phyloP scores from a whole-genome alignment of 2,888 invertebrate genomes.

The Kryphioiulus occultus region DNA sequence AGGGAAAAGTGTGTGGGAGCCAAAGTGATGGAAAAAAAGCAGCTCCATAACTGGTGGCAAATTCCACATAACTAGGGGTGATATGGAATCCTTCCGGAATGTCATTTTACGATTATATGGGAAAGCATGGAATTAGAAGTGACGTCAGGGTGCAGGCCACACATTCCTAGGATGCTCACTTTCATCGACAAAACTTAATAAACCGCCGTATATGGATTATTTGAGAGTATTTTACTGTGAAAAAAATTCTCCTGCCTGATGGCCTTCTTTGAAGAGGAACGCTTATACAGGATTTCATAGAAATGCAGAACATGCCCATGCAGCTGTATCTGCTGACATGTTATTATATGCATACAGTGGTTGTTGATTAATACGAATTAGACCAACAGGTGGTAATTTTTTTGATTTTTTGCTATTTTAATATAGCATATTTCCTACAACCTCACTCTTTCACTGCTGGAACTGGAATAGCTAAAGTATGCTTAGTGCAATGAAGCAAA shows the following conservation, averaged over 20 bases:
- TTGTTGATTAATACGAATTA: too few relatives aligned
- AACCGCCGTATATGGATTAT: slow-evolving; percentile 33
- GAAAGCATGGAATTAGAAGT: not conserved
- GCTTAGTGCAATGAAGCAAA: too few relatives aligned
- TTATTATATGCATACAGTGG: too few relatives aligned
- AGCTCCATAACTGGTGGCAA: not conserved
- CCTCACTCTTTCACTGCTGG: too few relatives aligned
- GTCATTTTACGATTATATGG: not conserved
- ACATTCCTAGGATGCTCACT: slow-evolving; percentile 37
- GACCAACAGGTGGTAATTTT: too few relatives aligned
- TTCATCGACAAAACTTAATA: slow-evolving; percentile 41
- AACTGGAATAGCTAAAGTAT: too few relatives aligned
- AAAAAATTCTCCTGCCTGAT: not conserved
- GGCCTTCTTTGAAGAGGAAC: not conserved
- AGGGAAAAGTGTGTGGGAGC: not conserved
- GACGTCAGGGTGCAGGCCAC: slow-evolving; percentile 43
- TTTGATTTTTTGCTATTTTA: too few relatives aligned
- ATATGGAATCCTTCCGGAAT: not conserved
- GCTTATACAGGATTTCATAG: not conserved
- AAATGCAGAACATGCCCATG: too few relatives aligned
- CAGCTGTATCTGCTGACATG: too few relatives aligned
- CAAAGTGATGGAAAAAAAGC: not conserved
- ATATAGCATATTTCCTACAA: too few relatives aligned
- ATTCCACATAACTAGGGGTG: not conserved
- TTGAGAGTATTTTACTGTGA: not conserved